phyloP scores from a whole-genome alignment of 2,888 invertebrate species.

The Cancer borealis region DNA sequence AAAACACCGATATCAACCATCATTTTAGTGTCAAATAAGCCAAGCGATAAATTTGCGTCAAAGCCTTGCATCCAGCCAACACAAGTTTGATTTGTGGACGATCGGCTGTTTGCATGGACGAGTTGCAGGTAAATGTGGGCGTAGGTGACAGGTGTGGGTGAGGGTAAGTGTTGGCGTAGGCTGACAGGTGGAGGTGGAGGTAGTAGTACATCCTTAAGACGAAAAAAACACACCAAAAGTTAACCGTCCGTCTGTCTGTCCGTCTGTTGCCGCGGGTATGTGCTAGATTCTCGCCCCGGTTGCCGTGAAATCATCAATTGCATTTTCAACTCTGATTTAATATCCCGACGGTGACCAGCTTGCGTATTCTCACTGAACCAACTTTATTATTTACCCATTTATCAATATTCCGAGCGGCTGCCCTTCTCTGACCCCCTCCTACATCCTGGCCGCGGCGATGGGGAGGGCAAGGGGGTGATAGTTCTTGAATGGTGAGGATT shows the following conservation, averaged over 20 bases:
- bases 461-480: not conserved
- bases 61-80: not conserved
- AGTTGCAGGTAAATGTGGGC: no score
- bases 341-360: not conserved
- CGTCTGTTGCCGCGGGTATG: not conserved
- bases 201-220: not conserved
- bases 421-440: not conserved
- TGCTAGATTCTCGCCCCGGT: not conserved
- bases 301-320: not conserved
- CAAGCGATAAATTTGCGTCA: not conserved
- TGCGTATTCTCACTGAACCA: not conserved
- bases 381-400: constrained; percentile 5
- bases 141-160: no score
- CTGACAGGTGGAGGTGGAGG: not conserved
- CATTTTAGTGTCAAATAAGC: not conserved
- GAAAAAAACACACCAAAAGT: no score
- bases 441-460: not conserved
- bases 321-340: constrained; percentile 11
- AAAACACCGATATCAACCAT: not conserved
- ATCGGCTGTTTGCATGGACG: no score
- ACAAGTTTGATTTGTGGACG: not conserved
- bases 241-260: no score
- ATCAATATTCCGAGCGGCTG: not conserved
- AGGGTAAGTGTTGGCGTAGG: no score
- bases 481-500: not conserved